Base-by-base conservation (phyloP, 2,888 invertebrate species). In the Ornithoptera alexandrae region DNA sequence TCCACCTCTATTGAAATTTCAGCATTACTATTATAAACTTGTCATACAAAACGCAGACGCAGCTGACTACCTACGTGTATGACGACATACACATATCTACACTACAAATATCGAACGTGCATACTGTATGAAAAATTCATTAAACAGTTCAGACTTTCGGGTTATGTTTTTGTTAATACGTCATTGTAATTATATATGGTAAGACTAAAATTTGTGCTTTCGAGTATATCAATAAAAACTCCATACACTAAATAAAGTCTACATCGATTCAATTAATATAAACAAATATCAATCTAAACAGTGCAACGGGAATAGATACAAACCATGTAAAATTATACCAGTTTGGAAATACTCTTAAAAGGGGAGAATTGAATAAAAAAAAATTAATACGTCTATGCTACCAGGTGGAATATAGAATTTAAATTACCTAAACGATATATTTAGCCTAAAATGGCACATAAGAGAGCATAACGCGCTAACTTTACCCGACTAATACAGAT, bases 401-500 rank as follows among this genome's bases (percentile, higher is more conserved):
- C 75, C 72, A 73, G 75, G 62, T 74, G 75, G 74, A 70, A 67
- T 70, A 77, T 79, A 85, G 77, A 88, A 84, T 89, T 87, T 77
- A 79, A 81, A 80, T 87, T 88, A 89, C 81, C 85, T 89, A 88
- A 74, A 71, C 78, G 75, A 81, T 84, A 89, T 83, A 84, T 81
- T 87, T 85, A 84, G 81, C 81, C 83, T 88, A 87, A 78, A 84
- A 88, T 90, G 90, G 90, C 90, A 89, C 89, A 79, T 81, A 74
- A 75, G 78, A 75, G 75, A 74, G 73, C 74, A 72, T 74, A 71
- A 72, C 81, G 82, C 84, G 82, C 84, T 84, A 83, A 86, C 83
- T 79, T 77, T 73, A 75, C 84, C 81, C 84, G 83, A 83, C 78
- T 75, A 69, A 70, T 73, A 71, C 73, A 78, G 17, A 68, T 50